Conservation (phyloP, 2,888 invertebrate genomes). For the Chydorus sphaericus region DNA sequence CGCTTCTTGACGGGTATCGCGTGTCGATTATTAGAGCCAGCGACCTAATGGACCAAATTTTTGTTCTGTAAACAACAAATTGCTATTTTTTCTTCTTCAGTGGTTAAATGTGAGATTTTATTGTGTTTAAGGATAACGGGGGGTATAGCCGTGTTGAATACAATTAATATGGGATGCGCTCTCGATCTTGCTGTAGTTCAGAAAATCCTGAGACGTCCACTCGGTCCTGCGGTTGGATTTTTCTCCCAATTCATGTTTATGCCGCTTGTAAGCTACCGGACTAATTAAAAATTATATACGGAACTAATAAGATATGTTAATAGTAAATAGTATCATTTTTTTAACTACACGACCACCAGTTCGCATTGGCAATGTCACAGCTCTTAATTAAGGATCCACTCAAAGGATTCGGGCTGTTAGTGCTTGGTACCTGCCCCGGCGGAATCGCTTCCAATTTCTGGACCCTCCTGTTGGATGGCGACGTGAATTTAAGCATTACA, state of each 20-base stretch:
- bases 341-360: slow-evolving; percentile 9
- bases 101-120: slow-evolving; percentile 15
- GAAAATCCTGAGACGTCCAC: slow-evolving; percentile 30
- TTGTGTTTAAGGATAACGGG: slow-evolving; percentile 26
- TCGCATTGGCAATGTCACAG: slow-evolving; percentile 12
- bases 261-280: slow-evolving; percentile 32
- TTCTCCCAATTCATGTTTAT: slow-evolving; percentile 35
- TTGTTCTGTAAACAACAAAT: background rate
- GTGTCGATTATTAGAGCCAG: slow-evolving; percentile 4
- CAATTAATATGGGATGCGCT: slow-evolving; percentile 33
- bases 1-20: background rate
- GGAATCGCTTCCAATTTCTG: slow-evolving; percentile 38
- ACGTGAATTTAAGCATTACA: slow-evolving; percentile 36
- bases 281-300: background rate
- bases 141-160: slow-evolving; percentile 27
- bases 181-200: slow-evolving; percentile 28
- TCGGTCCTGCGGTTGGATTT: slow-evolving; percentile 35
- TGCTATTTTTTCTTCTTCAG: too few species aligned
- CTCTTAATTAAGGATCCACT: slow-evolving; percentile 20
- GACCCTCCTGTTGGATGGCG: slow-evolving; percentile 34
- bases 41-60: slow-evolving; percentile 5
- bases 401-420: slow-evolving; percentile 31
- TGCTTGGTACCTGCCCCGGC: slow-evolving; percentile 33
- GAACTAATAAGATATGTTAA: background rate
- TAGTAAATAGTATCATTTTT: background rate